Evolutionary conservation across 2,797 vertebrate species (phyloP).

Genomic region (Chanos chanos): DNA sequence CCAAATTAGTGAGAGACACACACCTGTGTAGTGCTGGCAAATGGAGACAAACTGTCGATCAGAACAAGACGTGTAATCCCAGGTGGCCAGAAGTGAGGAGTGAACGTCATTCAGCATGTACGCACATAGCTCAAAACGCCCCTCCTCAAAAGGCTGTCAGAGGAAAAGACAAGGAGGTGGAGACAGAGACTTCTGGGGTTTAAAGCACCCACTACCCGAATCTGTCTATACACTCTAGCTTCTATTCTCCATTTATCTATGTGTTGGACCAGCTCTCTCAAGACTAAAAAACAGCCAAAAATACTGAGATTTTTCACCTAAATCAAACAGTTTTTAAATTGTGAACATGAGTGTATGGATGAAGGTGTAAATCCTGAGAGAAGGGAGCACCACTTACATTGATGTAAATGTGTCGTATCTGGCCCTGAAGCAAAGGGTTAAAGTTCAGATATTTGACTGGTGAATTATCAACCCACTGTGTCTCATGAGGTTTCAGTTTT

Average conservation of each 20-base stretch:
- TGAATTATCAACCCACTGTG: slow-evolving; percentile 77
- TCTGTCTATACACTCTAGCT: no score
- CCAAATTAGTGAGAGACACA: not conserved
- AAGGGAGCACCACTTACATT: slow-evolving; percentile 68
- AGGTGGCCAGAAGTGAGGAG: slow-evolving; percentile 81
- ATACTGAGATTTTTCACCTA: no score
- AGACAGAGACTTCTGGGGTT: not conserved
- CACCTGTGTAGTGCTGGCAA: slow-evolving; percentile 86
- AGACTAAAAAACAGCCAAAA: no score
- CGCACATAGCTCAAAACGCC: slow-evolving; percentile 75
- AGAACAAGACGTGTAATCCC: slow-evolving; percentile 85
- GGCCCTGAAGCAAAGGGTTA: slow-evolving; percentile 80
- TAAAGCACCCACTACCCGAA: no score
- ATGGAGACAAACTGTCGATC: slow-evolving; percentile 68
- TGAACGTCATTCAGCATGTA: slow-evolving; percentile 78
- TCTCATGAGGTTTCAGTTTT: slow-evolving; percentile 57
- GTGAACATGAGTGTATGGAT: no score
- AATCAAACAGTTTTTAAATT: no score
- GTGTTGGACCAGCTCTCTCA: no score
- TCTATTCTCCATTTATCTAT: no score
- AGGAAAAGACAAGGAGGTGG: not conserved
- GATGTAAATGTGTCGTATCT: slow-evolving; percentile 65
- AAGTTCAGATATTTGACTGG: slow-evolving; percentile 79
- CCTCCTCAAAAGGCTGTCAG: slow-evolving; percentile 67
- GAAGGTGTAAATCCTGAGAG: not conserved